phyloP scores from a whole-genome alignment of 1,140 invertebrate genomes.

The Zophobas atratus region DNA sequence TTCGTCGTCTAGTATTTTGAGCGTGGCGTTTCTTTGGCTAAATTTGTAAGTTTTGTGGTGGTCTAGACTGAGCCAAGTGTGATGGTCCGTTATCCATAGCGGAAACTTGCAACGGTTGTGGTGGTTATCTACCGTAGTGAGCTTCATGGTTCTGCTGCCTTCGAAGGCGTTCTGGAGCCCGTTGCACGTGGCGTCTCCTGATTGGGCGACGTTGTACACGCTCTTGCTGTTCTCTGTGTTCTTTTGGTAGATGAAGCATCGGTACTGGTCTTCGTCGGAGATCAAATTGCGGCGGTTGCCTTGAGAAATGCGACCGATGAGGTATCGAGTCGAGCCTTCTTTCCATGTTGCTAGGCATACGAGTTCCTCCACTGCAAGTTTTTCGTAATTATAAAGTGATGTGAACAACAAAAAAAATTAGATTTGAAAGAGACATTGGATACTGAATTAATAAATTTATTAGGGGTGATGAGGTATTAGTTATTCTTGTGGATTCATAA shows the following conservation, averaged over 20 bases:
- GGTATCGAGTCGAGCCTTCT: slow-evolving; percentile 85
- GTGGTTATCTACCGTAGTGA: slow-evolving; percentile 75
- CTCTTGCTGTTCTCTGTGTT: slow-evolving; percentile 65
- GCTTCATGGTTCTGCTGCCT: slow-evolving; percentile 76
- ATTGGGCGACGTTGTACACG: slow-evolving; percentile 80
- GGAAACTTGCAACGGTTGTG: slow-evolving; percentile 82
- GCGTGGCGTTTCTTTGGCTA: slow-evolving; percentile 81
- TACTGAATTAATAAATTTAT: no score
- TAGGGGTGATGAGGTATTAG: no score
- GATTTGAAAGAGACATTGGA: no score
- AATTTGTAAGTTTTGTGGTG: slow-evolving; percentile 81
- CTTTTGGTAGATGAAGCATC: slow-evolving; percentile 80
- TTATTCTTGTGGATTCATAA: no score
- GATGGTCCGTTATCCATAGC: slow-evolving; percentile 81
- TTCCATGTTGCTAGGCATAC: slow-evolving; percentile 89
- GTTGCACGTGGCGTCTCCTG: slow-evolving; percentile 86
- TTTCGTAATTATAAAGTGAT: slow-evolving; percentile 46
- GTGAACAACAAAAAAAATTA: neutral
- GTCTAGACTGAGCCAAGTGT: slow-evolving; percentile 86
- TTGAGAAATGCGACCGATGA: slow-evolving; percentile 79
- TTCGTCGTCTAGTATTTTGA: slow-evolving; percentile 72
- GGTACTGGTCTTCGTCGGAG: slow-evolving; percentile 74
- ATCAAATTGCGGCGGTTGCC: slow-evolving; percentile 69
- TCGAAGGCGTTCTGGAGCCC: slow-evolving; percentile 78
- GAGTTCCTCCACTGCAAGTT: slow-evolving; percentile 81